Conservation (phyloP, 2,888 invertebrate species). For the Lasioglossum marginatum region DNA sequence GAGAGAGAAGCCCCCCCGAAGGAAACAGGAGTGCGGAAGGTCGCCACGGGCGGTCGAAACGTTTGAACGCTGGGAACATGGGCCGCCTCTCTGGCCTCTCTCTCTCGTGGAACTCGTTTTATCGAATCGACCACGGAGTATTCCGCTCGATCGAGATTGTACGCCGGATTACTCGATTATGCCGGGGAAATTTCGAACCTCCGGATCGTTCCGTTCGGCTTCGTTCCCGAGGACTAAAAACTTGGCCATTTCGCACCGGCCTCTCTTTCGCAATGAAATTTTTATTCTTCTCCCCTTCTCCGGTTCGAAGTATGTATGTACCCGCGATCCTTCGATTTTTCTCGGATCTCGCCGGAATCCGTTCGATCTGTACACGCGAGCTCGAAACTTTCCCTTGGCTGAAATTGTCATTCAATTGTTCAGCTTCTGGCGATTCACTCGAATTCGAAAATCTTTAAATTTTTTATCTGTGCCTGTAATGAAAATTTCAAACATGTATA, state of each 20-base stretch:
- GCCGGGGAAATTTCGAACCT: background rate
- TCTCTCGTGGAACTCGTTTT: conserved; percentile 42
- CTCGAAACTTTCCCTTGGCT: background rate
- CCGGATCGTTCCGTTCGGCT: background rate
- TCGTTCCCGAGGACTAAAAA: background rate
- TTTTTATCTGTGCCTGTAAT: too few species aligned
- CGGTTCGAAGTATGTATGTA: background rate
- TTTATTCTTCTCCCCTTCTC: background rate
- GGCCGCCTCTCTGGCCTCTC: background rate
- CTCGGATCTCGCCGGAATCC: background rate
- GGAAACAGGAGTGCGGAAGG: conserved; percentile 24
- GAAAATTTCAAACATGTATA: too few species aligned
- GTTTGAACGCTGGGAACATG: conserved; percentile 35
- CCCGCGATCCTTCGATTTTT: background rate
- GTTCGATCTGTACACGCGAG: background rate
- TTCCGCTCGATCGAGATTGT: conserved; percentile 12
- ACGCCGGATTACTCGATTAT: conserved; percentile 15
- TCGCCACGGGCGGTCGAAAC: conserved; percentile 26
- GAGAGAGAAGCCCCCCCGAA: background rate
- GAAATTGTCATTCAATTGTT: background rate
- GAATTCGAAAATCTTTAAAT: too few species aligned
- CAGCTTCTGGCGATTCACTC: background rate
- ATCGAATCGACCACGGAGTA: conserved; percentile 32
- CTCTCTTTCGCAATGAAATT: background rate
- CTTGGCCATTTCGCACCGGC: background rate